Conservation (phyloP, 2,113 vertebrate species). For the Excalfactoria chinensis region DNA sequence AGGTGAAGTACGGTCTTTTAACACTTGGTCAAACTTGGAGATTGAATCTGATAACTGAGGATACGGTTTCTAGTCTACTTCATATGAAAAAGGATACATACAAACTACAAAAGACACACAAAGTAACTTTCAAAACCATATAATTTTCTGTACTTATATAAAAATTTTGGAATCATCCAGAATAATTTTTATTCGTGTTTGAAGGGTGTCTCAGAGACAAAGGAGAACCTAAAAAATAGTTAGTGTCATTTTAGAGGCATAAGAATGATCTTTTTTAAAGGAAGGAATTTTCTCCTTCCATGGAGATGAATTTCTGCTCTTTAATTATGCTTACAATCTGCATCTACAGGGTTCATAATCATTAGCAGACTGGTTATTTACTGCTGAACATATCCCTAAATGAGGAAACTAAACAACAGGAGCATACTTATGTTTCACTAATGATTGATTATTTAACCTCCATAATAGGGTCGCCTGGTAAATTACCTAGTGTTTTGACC, state of each 20-base stretch:
- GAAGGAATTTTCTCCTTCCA: neutral
- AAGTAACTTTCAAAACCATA: neutral
- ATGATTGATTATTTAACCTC: constrained; percentile 6
- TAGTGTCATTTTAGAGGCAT: neutral
- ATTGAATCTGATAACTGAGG: neutral
- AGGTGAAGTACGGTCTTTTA: neutral
- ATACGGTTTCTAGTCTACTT: neutral
- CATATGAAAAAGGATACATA: neutral
- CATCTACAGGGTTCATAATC: neutral
- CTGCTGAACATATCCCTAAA: neutral
- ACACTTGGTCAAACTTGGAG: neutral
- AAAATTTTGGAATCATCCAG: neutral
- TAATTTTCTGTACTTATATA: neutral
- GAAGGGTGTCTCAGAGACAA: neutral
- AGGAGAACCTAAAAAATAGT: neutral
- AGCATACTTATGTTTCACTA: neutral
- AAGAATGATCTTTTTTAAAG: neutral
- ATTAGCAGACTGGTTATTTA: neutral
- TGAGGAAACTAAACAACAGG: constrained; percentile 10
- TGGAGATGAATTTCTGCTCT: neutral
- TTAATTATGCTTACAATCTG: neutral
- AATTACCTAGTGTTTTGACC: neutral
- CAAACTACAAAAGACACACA: neutral
- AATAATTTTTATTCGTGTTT: neutral
- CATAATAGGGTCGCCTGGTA: neutral